A percentile compares a stretch with the other conserved stretches of the same genome.
Conservation (phyloP, 2,113 vertebrate species). For the Gymnarchus niloticus region DNA sequence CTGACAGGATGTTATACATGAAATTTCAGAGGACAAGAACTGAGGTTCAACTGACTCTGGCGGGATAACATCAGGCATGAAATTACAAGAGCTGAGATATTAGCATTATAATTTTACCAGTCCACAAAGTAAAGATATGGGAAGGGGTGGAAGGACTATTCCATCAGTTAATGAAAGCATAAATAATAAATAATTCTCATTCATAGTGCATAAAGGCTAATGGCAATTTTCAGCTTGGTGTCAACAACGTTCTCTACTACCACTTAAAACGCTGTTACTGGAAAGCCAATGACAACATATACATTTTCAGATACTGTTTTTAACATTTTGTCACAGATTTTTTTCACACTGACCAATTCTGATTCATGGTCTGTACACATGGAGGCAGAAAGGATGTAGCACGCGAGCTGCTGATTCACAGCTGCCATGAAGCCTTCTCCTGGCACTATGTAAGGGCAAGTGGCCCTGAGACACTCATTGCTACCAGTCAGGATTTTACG, state of each 20-base stretch:
- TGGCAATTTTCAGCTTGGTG: not conserved
- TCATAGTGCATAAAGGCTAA: conserved; percentile 15
- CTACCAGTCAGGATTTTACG: not conserved
- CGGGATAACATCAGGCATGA: not conserved
- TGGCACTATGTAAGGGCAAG: not conserved
- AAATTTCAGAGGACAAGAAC: not conserved
- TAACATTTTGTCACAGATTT: no score
- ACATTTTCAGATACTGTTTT: no score
- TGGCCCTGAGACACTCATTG: not conserved
- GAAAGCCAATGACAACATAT: not conserved
- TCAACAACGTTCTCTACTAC: not conserved
- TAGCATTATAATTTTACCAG: not conserved
- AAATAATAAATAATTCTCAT: conserved; percentile 14
- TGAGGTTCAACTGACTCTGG: not conserved
- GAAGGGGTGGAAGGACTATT: not conserved
- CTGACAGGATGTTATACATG: not conserved
- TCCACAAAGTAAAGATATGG: conserved; percentile 2
- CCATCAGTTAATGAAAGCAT: not conserved
- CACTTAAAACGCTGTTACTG: not conserved
- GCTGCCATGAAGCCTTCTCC: not conserved
- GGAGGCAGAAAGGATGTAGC: not conserved
- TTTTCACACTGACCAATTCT: no score
- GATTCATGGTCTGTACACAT: not conserved
- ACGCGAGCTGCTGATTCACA: not conserved
- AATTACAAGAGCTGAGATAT: not conserved